Conservation (phyloP, 2,113 vertebrate genomes). For the Carassius carassius region DNA sequence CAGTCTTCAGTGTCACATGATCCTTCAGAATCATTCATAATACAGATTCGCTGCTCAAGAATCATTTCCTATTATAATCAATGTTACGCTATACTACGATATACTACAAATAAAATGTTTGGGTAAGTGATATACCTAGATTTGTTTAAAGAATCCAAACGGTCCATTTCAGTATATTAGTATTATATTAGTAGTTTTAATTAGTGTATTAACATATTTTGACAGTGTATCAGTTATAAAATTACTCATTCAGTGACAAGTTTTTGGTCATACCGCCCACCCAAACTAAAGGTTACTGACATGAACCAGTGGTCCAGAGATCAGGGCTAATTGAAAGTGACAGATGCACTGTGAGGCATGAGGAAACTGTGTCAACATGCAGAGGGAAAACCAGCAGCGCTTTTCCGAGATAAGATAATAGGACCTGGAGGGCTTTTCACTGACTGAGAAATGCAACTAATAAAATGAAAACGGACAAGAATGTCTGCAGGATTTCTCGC, state of each 20-base stretch:
- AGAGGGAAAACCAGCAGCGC: slow-evolving; percentile 23
- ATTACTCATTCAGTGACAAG: slow-evolving; percentile 25
- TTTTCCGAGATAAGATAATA: slow-evolving; percentile 55
- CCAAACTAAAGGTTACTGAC: slow-evolving; percentile 49
- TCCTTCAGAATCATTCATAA: background rate
- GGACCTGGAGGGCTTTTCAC: slow-evolving; percentile 63
- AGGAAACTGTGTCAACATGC: slow-evolving; percentile 37
- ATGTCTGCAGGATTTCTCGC: slow-evolving; percentile 47
- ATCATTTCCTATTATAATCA: no score
- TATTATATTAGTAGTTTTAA: background rate
- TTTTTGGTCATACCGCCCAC: slow-evolving; percentile 21
- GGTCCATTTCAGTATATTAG: background rate
- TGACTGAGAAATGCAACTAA: slow-evolving; percentile 59
- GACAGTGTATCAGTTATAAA: background rate
- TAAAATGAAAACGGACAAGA: slow-evolving; percentile 62
- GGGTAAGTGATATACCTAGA: background rate
- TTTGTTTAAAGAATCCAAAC: background rate
- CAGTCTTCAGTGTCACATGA: no score
- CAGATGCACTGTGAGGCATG: slow-evolving; percentile 42
- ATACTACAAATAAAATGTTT: no score
- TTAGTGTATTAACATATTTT: background rate
- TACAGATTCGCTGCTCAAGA: background rate
- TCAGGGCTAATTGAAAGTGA: slow-evolving; percentile 51
- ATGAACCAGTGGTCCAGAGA: slow-evolving; percentile 41
- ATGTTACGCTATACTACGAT: no score